Evolutionary conservation across 92 coral and sea anemone species (phyloP), one percentile per base, ranked within the genome.

Genomic region (Epizoanthus illoricatus): DNA sequence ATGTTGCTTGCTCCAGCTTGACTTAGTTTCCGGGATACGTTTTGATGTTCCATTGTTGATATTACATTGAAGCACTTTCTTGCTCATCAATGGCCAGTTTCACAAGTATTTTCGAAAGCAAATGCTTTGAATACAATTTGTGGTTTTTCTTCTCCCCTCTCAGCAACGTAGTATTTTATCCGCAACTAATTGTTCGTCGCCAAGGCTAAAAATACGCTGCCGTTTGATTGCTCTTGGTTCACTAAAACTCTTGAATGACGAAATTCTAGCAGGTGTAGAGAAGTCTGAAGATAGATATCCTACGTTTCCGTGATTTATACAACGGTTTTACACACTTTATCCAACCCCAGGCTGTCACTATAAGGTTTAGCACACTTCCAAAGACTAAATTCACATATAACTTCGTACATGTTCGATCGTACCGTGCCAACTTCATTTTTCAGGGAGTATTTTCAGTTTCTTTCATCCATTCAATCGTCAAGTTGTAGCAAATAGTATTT

Each of bases 1-100:
- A 56, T 57, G 16, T 28, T 55, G 80, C 19, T 55, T 19, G 13
- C 59, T 13, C 80, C 80, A 28, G 66, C 65, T 57, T 74, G 66
- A 74, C 66, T 74, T 58, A 56, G 24, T 56, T 74, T 74, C 49
- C 80, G 80, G 28, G 65, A 15, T 74, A 33, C 33, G 28, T 43
- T 57, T 56, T 33, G 80, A 74, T 19, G 47, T 57, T 57, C 66
- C 80, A 55, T 74, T 57, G 79, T 28, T 24, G 75, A 74, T 74
- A 55, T 63, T 41, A 39, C 54, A 58, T 36, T 74, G 64, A 74
- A 74, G 45, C 16, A 8, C 23, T 74, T 57, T 74, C 64, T 68
- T 74, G 80, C 59, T 56, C 59, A 33, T 33, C 23, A 74, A 17
- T 24, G 59, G 80, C 15, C 56, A 54, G 42, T 45, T 24, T 73